These are phyloP conservation scores for Rugalucina vietnamica DNA, from an alignment of 2,888 invertebrate genomes.

Conservation along the genomic window DNA sequence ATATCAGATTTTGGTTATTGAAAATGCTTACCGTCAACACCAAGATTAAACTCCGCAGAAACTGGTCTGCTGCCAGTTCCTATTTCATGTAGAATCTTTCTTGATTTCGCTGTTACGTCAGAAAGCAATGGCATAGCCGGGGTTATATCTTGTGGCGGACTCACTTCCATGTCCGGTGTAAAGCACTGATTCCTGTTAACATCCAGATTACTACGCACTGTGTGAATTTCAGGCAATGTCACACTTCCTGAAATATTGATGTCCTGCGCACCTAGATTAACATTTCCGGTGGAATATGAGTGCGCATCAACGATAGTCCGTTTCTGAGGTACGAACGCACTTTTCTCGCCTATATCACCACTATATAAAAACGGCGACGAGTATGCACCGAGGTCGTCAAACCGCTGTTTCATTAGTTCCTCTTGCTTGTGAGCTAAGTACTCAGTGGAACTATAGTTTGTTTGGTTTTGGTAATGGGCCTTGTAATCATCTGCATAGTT, in stretches of 20 bases:
- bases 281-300: constrained; percentile 65
- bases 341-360: constrained; percentile 61
- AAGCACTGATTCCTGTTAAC: constrained; percentile 83
- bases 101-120: constrained; percentile 86
- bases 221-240: constrained; percentile 77
- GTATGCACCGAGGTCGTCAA: constrained; percentile 70
- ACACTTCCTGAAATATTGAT: constrained; percentile 74
- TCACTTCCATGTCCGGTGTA: constrained; percentile 82
- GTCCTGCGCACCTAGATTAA: constrained; percentile 59
- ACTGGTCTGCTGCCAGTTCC: constrained; percentile 79
- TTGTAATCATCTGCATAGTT: constrained; percentile 61
- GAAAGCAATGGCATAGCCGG: constrained; percentile 87
- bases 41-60: constrained; percentile 79
- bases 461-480: constrained; percentile 56
- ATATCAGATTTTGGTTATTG: no score
- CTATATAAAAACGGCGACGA: constrained; percentile 68
- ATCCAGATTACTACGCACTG: constrained; percentile 71
- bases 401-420: constrained; percentile 67
- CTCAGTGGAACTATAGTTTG: constrained; percentile 80
- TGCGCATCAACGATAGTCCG: constrained; percentile 62
- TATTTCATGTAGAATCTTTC: constrained; percentile 83
- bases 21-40: constrained; percentile 74
- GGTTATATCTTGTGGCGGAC: constrained; percentile 80
- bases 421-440: constrained; percentile 83
- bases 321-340: constrained; percentile 60